Evolutionary conservation across 2,888 invertebrate species (phyloP), one percentile per base, ranked within the genome.

Genomic region (Coenonympha glycerion): DNA sequence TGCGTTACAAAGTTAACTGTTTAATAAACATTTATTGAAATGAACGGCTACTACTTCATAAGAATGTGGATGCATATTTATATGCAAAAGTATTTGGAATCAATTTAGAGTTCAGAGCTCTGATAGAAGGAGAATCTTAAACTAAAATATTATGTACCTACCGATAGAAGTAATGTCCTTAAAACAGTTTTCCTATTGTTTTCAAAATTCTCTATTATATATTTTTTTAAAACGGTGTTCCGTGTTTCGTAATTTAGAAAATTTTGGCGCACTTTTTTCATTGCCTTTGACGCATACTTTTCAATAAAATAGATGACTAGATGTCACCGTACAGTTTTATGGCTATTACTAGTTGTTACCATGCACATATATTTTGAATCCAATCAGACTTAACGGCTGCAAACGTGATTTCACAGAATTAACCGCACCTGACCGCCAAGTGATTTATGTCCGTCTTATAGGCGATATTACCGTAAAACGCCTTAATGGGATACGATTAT

Each of bases 361-460:
- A 24, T 15, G 33, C 33, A 45, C 45, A 45, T 45, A 45, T 24
- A 45, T 45, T 45, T 45, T 45, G 33, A 34, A 45, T 45, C 45
- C 45, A 45, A 34, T 45, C 45, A 45, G 34, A 45, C 45, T 34
- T 34, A 45, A 45, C 44, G 19, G 44, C 44, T 30, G 44, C 44
- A 30, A 31, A 31, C 44, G 44, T 39, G 39, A 44, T 33, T 44
- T 21, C 31, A 31, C 13, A 22, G 44, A 22, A 44, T 44, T 31
- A 31, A 44, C 44, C 21, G 21, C 44, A 44, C 44, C 44, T 44
- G 44, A 44, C 44, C 44, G 21, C 9, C 6, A 6, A n/a, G 18
- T n/a, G 21, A 42, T 45, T 34, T 45, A 45, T 34, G 9, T 15
- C 13, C 41, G 15, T 30, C 42, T 42, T 31, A 42, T 13, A 31